Base-by-base conservation (phyloP, 2,113 vertebrate genomes). In the Grallaria varia region DNA sequence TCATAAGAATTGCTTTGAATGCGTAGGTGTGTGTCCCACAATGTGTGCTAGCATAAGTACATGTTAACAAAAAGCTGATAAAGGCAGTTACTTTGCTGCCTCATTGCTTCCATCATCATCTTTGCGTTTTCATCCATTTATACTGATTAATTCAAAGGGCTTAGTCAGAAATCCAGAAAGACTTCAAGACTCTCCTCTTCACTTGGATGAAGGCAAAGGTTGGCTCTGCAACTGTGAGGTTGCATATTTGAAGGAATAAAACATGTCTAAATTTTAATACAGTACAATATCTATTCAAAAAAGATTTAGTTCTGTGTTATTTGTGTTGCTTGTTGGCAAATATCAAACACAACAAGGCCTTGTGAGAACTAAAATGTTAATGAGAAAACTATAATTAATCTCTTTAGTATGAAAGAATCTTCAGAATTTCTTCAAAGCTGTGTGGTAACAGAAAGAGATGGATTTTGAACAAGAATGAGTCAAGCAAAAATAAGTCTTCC, bases 71-170 rank as follows among this genome's bases (percentile, higher is more conserved):
- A 94, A 72, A 87, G 69, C 74, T 94, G 80, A 37, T 40, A 24
- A 67, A 72, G 37, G 45, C 35, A 59, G 10, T 80, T 89, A 49
- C 24, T 91, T 94, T 83, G 55, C 55, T 91, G 64, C 35, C 79
- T 96, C 62, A 37, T 86, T 96, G 81, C 67, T 83, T 96, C 72
- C 47, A 39, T 90, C 79, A 78, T 76, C 18, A 53, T 81, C 31
- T 67, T 14, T 73, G 33, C 69, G 22, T 87, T 94, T 93, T 53
- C 17, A 31, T 87, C 39, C 12, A 35, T 84, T 88, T 10, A 75
- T 59, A 33, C 28, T 74, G 22, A 56, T 84, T 71, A 62, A 74
- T 83, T 91, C 31, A 67, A 53, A 79, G 60, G n/a, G 40, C 16
- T 80, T 82, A 42, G 31, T 69, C 14, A 50, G 42, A 81, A 81